Evolutionary conservation across 2,113 vertebrate genomes (phyloP).

Genomic region (Cheirogaleus medius): DNA sequence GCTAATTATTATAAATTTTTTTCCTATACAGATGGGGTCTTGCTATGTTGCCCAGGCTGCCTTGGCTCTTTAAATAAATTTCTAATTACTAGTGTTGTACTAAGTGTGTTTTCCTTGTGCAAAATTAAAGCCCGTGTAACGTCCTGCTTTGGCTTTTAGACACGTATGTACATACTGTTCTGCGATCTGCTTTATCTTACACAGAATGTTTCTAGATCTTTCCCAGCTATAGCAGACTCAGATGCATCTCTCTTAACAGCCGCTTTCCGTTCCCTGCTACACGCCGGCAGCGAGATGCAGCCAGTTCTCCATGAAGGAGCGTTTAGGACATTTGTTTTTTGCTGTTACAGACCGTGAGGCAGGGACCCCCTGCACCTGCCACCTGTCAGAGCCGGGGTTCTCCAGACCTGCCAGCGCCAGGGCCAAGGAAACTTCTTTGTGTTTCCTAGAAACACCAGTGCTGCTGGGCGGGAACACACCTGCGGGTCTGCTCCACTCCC

Average conservation of each 20-base stretch:
- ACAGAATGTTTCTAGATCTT: background rate
- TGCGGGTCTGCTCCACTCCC: background rate
- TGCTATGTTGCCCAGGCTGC: too few relatives aligned
- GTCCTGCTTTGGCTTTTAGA: background rate
- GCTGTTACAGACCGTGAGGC: too few relatives aligned
- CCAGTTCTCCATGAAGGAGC: too few relatives aligned
- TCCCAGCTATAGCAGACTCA: background rate
- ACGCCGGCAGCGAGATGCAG: rapidly evolving
- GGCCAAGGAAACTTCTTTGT: background rate
- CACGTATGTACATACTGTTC: rapidly evolving
- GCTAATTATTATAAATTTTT: too few relatives aligned
- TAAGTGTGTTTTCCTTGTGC: background rate
- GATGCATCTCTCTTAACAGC: background rate
- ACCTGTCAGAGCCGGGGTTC: background rate
- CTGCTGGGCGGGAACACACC: rapidly evolving
- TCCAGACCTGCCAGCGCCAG: rapidly evolving
- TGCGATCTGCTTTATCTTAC: too few relatives aligned
- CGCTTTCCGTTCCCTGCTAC: background rate
- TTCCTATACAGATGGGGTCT: too few relatives aligned
- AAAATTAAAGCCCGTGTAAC: background rate
- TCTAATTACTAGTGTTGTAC: background rate
- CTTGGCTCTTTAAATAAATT: too few relatives aligned
- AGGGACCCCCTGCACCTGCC: background rate
- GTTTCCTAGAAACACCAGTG: background rate
- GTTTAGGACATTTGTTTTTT: rapidly evolving